These are phyloP conservation scores for Bursaphelenchus mucronatus DNA, from an alignment of 1,140 invertebrate genomes.

Conservation along the genomic window DNA sequence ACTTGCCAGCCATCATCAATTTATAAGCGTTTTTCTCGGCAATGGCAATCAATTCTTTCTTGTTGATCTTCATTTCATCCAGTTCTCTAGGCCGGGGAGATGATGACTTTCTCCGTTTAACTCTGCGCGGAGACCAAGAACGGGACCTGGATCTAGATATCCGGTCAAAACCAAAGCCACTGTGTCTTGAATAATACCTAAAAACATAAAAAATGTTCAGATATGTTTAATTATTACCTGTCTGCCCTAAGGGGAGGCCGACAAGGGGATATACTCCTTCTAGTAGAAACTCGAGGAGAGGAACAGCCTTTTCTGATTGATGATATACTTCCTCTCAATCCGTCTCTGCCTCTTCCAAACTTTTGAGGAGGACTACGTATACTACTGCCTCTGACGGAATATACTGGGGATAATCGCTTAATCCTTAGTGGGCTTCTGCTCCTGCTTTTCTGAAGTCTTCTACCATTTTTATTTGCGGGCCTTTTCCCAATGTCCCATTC, in stretches of 20 bases:
- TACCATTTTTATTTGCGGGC: too few species aligned
- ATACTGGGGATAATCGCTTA: too few species aligned
- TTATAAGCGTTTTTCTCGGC: constrained; percentile 8
- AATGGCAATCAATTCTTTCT: constrained; percentile 8
- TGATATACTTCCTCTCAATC: not conserved
- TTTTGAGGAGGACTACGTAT: too few species aligned
- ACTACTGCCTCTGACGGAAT: too few species aligned
- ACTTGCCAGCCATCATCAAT: constrained; percentile 1
- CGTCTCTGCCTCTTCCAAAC: too few species aligned
- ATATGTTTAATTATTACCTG: not conserved
- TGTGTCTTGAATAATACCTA: constrained; percentile 3
- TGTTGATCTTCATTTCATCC: constrained; percentile 7
- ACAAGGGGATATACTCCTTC: not conserved
- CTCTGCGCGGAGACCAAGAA: constrained; percentile 9
- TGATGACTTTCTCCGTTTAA: constrained; percentile 1
- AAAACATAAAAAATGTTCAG: not conserved
- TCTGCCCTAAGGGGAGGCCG: not conserved
- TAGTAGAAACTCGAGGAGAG: not conserved
- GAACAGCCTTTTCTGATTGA: not conserved
- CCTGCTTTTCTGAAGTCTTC: too few species aligned
- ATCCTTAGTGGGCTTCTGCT: too few species aligned
- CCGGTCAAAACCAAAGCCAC: not conserved
- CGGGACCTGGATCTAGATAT: not conserved
- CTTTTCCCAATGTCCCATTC: too few species aligned
- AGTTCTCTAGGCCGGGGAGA: constrained; percentile 9